These are phyloP conservation scores for Galagoides demidoff DNA, from an alignment of 2,797 vertebrate species.

Conservation along the genomic window DNA sequence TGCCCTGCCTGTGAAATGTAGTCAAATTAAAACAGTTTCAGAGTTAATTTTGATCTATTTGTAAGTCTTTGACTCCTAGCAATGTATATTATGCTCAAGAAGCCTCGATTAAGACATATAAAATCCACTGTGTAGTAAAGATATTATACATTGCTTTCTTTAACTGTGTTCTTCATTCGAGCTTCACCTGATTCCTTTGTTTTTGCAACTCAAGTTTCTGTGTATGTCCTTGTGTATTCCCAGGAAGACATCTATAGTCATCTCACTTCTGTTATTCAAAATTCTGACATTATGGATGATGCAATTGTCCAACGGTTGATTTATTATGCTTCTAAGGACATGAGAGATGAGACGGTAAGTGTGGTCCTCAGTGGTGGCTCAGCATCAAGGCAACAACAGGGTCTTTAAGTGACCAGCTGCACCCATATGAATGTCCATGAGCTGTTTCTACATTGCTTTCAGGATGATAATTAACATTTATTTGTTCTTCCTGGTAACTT, in stretches of 20 bases:
- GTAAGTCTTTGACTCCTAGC: neutral
- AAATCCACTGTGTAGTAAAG: neutral
- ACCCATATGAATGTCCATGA: neutral
- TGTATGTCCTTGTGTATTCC: slow-evolving; percentile 52
- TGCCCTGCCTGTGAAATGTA: neutral
- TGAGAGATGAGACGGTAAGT: slow-evolving; percentile 74
- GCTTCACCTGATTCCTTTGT: neutral
- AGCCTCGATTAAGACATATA: neutral
- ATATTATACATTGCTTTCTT: neutral
- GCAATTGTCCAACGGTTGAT: slow-evolving; percentile 76
- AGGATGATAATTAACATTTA: neutral
- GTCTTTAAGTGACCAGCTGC: neutral
- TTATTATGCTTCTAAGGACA: slow-evolving; percentile 80
- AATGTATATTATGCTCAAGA: neutral
- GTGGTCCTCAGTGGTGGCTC: neutral
- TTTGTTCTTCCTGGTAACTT: neutral
- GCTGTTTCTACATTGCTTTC: neutral
- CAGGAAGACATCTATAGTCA: slow-evolving; percentile 80
- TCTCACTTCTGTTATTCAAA: slow-evolving; percentile 76
- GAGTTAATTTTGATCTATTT: neutral
- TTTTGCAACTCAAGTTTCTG: slow-evolving; percentile 29
- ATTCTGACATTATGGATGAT: slow-evolving; percentile 70
- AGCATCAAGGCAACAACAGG: neutral
- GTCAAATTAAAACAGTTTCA: slow-evolving; percentile 15
- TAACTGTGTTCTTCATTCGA: neutral